Evolutionary conservation across 2,113 vertebrate species (phyloP), one percentile per base, ranked within the genome.

Genomic region (Pseudonaja textilis): DNA sequence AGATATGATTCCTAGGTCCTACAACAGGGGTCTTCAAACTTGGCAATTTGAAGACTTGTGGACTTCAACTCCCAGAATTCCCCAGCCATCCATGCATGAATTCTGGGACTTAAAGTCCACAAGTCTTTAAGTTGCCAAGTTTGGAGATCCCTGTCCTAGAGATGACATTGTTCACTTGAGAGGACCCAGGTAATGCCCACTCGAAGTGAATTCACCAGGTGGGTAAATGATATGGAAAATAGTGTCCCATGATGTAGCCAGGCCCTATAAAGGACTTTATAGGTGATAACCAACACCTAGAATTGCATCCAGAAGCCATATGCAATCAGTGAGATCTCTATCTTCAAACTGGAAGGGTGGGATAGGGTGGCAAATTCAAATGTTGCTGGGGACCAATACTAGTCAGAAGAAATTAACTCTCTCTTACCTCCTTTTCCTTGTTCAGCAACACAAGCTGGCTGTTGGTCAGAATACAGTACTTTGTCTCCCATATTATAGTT

Each of bases 381-480:
- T 29, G 3, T 47, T 42, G 39, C 12, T 61, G 25, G 23, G 45
- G 22, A 2, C 52, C 42, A 85, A 89, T 6, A 20, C 12, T 50
- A 23, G 4, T 23, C 29, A 10, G 14, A 64, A 52, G 23, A 50
- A 61, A 45, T 29, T 1, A 59, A 59, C 1, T 88, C 16, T 81
- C 74, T 86, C 98, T 97, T 85, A 99, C 99, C 98, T 99, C 98
- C 34, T 99, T 98, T 81, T 99, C 99, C 94, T 96, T 98, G 98
- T 98, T 98, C 93, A 99, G 97, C 97, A 99, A 97, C 94, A 99
- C 98, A 90, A 99, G 97, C 97, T 99, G 99, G 97, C 97, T 99
- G 97, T 99, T 99, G 0, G 99, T 99, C 95, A 99, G 98, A 96
- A 99, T 98, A 97, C 99, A 99, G 96, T 98, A 98, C 91, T 98